Evolutionary conservation across 2,888 invertebrate species (phyloP), one percentile per base, ranked within the genome.

Genomic region (Ligdia adustata): DNA sequence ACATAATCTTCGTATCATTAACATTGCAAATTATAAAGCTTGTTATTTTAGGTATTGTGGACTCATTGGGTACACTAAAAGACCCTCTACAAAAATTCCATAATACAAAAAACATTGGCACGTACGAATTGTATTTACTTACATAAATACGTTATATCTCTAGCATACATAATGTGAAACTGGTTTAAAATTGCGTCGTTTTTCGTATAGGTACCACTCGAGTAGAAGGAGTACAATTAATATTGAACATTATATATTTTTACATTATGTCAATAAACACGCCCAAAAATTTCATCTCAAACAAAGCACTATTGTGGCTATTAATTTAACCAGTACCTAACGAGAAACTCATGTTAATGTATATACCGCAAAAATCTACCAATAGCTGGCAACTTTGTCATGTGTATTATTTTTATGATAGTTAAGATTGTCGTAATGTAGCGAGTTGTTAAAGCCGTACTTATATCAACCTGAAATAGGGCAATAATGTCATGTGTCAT

Each of bases 131-230:
- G 27, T 72, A 72, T 69, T 60, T 64, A 69, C 67, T 62, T 67
- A 65, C 66, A 69, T 73, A 71, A 66, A 71, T 72, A 71, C 67
- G 69, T 72, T 62, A 65, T 68, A 66, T 69, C 62, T 60, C 67
- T 66, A 55, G 66, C 67, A 72, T 69, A 67, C 65, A 69, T 69
- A 67, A 70, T 66, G 58, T 45, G 35, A 57, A 73, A 73, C 75
- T 68, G 73, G 75, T 76, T 77, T 70, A 51, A 62, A 18, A 69
- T 66, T 66, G 66, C 69, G 63, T 62, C 63, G 63, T 52, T 62
- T 61, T 52, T 22, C 63, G 55, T 54, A 61, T 60, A 60, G 55
- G 53, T 2, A 39, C 20, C 13, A 33, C 24, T 26, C 7, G 3
- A 16, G 16, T n/a, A 62, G 47, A 60, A 60, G n/a, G n/a, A 32